Base-by-base conservation (phyloP, 1,140 invertebrate species). In the Ruditapes philippinarum region DNA sequence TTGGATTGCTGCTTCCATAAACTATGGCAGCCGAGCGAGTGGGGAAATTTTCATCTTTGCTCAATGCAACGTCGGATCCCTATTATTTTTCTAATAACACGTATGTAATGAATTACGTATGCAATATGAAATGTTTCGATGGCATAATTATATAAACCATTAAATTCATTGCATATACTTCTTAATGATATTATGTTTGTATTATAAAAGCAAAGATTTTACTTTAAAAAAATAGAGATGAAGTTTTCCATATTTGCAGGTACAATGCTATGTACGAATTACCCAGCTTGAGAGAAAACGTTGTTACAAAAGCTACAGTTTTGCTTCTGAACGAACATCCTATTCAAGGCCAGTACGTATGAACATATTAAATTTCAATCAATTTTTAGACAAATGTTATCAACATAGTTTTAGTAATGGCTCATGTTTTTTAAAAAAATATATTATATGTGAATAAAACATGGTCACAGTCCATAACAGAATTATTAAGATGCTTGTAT, bases 181-280 rank as follows among this genome's bases (percentile, higher is more conserved):
- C 22, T 51, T 51, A 51, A 51, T 51, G 49, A 12, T 51, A 51
- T 11, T 11, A 12, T 11, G 22, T 11, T 9, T 51, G 9, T 11
- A 51, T 11, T 51, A 51, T 11, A 51, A 9, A 51, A 51, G 22
- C 22, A 22, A 12, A 12, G 22, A 51, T 11, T 51, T 11, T 11
- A 51, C 9, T 51, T 51, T 11, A 51, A 51, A 12, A 51, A 51
- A 51, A 9, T 11, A 51, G 22, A 9, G 22, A 51, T 11, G 22
- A n/a, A 51, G 49, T 51, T n/a, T n/a, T n/a, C n/a, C n/a, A n/a
- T n/a, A n/a, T n/a, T 74, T 86, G 40, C 83, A 86, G 83, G 45
- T 76, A 74, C 28, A 45, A 70, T 86, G 65, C 83, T 2, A 1
- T 60, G 12, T 86, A 57, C 36, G 83, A 86, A 31, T 22, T 86